These are phyloP conservation scores for Fulmarus glacialis DNA, from an alignment of 2,113 vertebrate genomes.

Conservation along the genomic window DNA sequence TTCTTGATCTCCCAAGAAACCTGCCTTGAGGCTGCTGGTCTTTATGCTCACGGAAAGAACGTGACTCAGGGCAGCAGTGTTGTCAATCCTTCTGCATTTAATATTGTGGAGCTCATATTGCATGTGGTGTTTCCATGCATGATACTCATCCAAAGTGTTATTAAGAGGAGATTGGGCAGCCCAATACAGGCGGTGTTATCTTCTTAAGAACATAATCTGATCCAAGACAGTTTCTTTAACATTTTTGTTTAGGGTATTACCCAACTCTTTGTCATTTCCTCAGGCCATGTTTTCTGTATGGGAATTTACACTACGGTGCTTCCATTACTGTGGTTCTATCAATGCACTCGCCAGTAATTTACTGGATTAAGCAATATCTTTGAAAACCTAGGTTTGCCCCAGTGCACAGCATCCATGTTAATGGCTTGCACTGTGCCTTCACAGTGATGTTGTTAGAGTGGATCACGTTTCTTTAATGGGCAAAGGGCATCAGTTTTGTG, in stretches of 20 bases:
- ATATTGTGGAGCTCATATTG: background rate
- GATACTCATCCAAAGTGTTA: background rate
- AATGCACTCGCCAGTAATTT: background rate
- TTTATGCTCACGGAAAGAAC: fast-evolving
- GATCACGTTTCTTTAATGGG: background rate
- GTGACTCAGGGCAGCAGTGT: background rate
- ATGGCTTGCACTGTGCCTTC: background rate
- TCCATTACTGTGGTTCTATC: background rate
- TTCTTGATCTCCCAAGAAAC: background rate
- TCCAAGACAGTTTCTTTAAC: background rate
- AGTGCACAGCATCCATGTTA: background rate
- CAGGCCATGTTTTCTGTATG: background rate
- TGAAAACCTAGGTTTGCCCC: background rate
- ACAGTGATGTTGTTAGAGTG: background rate
- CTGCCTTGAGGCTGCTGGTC: background rate
- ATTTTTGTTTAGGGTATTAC: background rate
- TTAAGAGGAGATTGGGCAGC: background rate
- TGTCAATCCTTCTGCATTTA: background rate
- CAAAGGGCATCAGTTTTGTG: background rate
- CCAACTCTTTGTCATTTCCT: background rate
- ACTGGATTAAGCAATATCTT: background rate
- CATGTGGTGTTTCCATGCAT: background rate
- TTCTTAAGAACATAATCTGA: background rate
- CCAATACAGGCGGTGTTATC: background rate
- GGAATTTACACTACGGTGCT: background rate